These are phyloP conservation scores for Drosophila lacicola DNA, from an alignment of 2,888 invertebrate genomes.

Conservation along the genomic window DNA sequence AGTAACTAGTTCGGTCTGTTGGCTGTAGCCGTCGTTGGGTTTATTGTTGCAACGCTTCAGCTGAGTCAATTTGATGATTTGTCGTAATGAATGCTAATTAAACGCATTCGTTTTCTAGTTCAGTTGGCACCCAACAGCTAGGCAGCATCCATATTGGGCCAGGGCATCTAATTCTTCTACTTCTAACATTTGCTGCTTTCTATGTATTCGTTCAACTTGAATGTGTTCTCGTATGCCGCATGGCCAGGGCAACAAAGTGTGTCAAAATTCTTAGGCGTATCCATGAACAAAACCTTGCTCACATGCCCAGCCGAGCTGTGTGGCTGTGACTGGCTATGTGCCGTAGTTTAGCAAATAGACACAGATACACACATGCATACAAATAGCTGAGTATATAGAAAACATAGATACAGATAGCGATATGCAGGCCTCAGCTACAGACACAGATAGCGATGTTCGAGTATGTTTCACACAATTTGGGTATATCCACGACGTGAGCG, in stretches of 20 bases:
- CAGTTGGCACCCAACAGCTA: conserved; percentile 59
- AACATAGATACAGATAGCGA: conserved; percentile 31
- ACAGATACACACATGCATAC: conserved; percentile 14
- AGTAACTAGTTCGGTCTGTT: conserved; percentile 59
- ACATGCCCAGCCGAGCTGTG: conserved; percentile 16
- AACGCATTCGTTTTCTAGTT: conserved; percentile 79
- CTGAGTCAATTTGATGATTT: conserved; percentile 75
- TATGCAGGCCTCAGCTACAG: conserved; percentile 38
- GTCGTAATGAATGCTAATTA: conserved; percentile 83
- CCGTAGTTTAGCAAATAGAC: conserved; percentile 29
- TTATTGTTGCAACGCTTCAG: conserved; percentile 68
- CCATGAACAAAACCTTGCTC: conserved; percentile 61
- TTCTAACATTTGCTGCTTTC: conserved; percentile 3
- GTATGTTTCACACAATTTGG: conserved; percentile 65
- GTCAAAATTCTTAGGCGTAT: conserved; percentile 75
- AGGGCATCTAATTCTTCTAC: conserved; percentile 35
- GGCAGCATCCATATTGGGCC: conserved; percentile 38
- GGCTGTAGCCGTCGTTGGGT: conserved; percentile 17
- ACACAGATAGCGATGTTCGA: conserved; percentile 39
- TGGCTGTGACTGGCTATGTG: conserved; percentile 8
- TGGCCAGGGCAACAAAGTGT: conserved; percentile 64
- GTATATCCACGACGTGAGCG: conserved; percentile 64
- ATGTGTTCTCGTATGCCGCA: conserved; percentile 13
- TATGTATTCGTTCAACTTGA: conserved; percentile 45
- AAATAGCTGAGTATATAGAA: conserved; percentile 24